Conservation (phyloP, 2,888 invertebrate genomes). For the Drosophila tripunctata region DNA sequence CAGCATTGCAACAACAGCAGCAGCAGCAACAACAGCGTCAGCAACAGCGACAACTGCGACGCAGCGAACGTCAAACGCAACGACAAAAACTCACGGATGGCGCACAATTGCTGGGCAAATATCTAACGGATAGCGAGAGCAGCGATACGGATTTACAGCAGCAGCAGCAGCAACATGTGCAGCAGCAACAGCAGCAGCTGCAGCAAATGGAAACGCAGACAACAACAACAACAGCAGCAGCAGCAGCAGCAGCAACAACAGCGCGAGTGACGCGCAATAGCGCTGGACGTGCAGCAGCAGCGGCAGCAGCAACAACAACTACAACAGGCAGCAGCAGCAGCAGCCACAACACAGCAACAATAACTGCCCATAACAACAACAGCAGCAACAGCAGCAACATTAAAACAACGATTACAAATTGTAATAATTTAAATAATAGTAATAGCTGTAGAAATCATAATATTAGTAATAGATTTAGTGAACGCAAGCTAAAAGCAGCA, state of each 20-base stretch:
- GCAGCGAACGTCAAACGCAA: constrained; percentile 68
- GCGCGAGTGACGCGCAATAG: constrained; percentile 72
- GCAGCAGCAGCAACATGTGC: constrained; percentile 22
- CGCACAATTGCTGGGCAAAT: constrained; percentile 36
- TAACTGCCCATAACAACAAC: too few relatives aligned
- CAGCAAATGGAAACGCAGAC: constrained; percentile 43
- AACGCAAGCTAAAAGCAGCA: constrained; percentile 58
- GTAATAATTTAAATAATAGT: constrained; percentile 79
- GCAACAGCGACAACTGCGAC: constrained; percentile 63
- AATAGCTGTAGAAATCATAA: constrained; percentile 66
- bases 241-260: constrained; percentile 23
- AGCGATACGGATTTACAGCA: constrained; percentile 64
- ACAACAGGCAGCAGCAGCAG: constrained; percentile 30
- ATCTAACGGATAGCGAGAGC: constrained; percentile 61
- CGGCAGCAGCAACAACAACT: constrained; percentile 32
- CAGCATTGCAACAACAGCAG: constrained; percentile 13
- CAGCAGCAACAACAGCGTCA: constrained; percentile 46
- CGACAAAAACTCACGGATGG: constrained; percentile 47
- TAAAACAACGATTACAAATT: constrained; percentile 76
- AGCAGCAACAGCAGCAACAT: constrained; percentile 40
- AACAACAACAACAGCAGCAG: constrained; percentile 15
- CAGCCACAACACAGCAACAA: too few relatives aligned
- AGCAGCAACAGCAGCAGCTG: constrained; percentile 35
- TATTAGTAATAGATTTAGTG: constrained; percentile 71
- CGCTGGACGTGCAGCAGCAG: constrained; percentile 42